Conservation (phyloP, 30 jellyfish, hydroid and myxozoan genomes). For the Haliclystus octoradiatus region DNA sequence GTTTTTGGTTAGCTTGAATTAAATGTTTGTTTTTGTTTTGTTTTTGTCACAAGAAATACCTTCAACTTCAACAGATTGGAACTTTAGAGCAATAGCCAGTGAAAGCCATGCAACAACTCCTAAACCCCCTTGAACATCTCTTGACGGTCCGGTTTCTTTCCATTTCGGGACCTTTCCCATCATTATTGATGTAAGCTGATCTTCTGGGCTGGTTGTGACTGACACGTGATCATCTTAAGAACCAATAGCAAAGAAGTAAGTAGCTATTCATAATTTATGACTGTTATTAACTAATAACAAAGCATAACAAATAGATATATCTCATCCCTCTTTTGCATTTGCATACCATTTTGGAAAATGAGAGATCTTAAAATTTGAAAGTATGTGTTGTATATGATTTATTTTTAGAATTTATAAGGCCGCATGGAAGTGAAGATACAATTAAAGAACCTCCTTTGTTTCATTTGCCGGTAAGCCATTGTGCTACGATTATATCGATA, state of each 20-base stretch:
- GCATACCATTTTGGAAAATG: too few relatives aligned
- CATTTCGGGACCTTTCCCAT: neutral
- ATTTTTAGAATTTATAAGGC: too few relatives aligned
- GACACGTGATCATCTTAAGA: neutral
- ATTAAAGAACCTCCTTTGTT: too few relatives aligned
- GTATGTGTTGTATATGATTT: too few relatives aligned
- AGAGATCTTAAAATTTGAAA: too few relatives aligned
- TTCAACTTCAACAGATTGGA: neutral
- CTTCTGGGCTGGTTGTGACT: neutral
- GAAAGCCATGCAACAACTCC: constrained; percentile 16
- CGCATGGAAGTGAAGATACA: too few relatives aligned
- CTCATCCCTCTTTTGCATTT: too few relatives aligned
- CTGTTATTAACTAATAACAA: too few relatives aligned
- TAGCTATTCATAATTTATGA: too few relatives aligned
- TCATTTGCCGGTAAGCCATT: too few relatives aligned
- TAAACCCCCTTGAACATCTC: constrained; percentile 8
- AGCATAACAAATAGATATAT: too few relatives aligned
- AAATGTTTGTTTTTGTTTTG: constrained; percentile 4
- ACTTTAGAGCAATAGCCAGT: constrained; percentile 1
- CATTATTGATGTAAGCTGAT: neutral
- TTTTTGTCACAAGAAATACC: constrained; percentile 2
- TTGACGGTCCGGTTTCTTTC: constrained; percentile 6
- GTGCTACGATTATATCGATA: too few relatives aligned
- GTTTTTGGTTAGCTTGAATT: neutral
- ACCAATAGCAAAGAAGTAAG: neutral